Evolutionary conservation across 2,113 vertebrate species (phyloP), one percentile per base, ranked within the genome.

Genomic region (Neodon shergylaensis): DNA sequence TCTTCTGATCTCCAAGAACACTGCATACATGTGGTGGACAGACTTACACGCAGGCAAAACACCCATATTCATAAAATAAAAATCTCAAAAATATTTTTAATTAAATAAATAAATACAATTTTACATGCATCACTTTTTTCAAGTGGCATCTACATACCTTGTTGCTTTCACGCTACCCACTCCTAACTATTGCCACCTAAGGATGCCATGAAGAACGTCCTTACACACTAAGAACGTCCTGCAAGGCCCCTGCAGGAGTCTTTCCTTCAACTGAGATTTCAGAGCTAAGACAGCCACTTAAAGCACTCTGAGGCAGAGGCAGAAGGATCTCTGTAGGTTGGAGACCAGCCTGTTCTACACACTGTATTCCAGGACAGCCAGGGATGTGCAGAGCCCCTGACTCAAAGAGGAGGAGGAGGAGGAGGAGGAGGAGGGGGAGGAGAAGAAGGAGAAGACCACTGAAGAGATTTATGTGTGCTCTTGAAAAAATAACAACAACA

Each of bases 401-500:
- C 24, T 63, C 81, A 82, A 61, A 31, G 58, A 58, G 58, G 19
- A 54, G 52, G 52, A 54, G 49, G 49, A 11, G 49, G 49, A n/a
- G n/a, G n/a, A n/a, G 3, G 49, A 54, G 14, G 52, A 17, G 16
- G 52, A 17, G 16, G 52, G 4, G 16, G 52, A 5, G 0, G 19
- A 58, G 54, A 17, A 58, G 54, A 7, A 58, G 17, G 17, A 58
- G 54, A 7, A 58, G 58, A 58, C 19, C 58, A 58, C 68, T 0
- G 7, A 78, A 42, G 65, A 91, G 21, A 89, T 19, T 78, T 68
- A 9, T 76, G 58, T 72, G 70, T 76, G 44, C 74, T 28, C 22
- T 22, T 49, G 19, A 68, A 87, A 79, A 93, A 97, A 76, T 85
- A 68, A 93, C 78, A 1, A 92, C 83, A 58, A 76, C 78, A 1